Evolutionary conservation across 2,113 vertebrate species (phyloP).

Genomic region (Tonatia bakeri): DNA sequence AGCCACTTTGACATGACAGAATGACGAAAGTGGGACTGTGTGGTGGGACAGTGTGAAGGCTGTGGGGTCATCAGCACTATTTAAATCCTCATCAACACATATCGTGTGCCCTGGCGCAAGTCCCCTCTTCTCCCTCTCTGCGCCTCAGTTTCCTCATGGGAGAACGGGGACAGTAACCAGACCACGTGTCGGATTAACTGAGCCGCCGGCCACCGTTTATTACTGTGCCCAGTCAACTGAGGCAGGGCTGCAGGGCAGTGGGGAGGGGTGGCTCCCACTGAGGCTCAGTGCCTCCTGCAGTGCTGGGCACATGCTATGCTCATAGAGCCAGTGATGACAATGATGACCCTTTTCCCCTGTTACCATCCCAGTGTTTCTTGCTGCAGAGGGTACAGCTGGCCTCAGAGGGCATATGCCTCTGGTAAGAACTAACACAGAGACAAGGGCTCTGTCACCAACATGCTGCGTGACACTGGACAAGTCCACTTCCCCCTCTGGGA

Average conservation of each 20-base stretch:
- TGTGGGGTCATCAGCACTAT: not conserved
- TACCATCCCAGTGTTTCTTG: not conserved
- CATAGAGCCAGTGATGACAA: not conserved
- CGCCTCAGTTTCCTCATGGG: not conserved
- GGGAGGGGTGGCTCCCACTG: not conserved
- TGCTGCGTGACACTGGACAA: not conserved
- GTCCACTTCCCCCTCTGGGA: not conserved
- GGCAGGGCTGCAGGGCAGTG: not conserved
- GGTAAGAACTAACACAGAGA: not conserved
- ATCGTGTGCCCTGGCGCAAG: not conserved
- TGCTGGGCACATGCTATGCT: not conserved
- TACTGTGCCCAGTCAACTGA: not conserved
- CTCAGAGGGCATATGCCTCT: not conserved
- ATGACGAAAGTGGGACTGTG: not conserved
- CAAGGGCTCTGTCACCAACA: not conserved
- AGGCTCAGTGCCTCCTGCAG: not conserved
- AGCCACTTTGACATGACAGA: not conserved
- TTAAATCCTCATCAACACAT: not conserved
- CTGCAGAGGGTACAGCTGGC: not conserved
- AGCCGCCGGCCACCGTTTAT: not conserved
- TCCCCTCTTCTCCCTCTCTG: not conserved
- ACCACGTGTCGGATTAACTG: not conserved
- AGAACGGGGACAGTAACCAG: not conserved
- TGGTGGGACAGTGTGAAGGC: not conserved
- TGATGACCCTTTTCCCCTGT: not conserved